Conservation (phyloP, 2,113 vertebrate species). For the Alectura lathami region DNA sequence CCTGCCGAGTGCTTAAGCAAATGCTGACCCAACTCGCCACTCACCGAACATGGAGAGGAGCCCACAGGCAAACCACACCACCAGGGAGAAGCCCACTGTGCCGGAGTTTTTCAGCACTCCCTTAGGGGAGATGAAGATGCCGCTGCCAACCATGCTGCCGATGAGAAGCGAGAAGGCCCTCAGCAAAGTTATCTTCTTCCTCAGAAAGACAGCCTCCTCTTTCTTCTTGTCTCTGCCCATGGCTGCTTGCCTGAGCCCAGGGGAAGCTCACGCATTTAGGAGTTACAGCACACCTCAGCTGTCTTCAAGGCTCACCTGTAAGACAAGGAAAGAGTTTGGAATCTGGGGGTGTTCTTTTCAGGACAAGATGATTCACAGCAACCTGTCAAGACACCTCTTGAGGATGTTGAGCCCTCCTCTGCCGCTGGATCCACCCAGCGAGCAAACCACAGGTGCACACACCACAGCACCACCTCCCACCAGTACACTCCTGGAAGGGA, state of each 20-base stretch:
- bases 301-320: constrained; percentile 51
- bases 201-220: constrained; percentile 72
- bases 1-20: neutral
- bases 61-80: constrained; percentile 84
- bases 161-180: constrained; percentile 81
- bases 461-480: neutral
- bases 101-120: constrained; percentile 86
- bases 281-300: neutral
- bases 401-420: neutral
- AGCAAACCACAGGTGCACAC: neutral
- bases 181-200: constrained; percentile 81
- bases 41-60: constrained; percentile 86
- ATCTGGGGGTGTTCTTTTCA: neutral
- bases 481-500: neutral
- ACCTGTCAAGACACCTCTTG: neutral
- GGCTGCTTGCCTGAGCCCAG: neutral
- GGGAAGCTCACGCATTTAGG: neutral
- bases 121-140: constrained; percentile 91
- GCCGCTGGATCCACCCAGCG: neutral
- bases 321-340: neutral
- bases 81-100: constrained; percentile 84
- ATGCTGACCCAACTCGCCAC: constrained; percentile 34
- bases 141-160: constrained; percentile 87
- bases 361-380: neutral
- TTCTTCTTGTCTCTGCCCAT: constrained; percentile 62